These are phyloP conservation scores for Lota lota DNA, from an alignment of 2,113 vertebrate species.

Conservation along the genomic window DNA sequence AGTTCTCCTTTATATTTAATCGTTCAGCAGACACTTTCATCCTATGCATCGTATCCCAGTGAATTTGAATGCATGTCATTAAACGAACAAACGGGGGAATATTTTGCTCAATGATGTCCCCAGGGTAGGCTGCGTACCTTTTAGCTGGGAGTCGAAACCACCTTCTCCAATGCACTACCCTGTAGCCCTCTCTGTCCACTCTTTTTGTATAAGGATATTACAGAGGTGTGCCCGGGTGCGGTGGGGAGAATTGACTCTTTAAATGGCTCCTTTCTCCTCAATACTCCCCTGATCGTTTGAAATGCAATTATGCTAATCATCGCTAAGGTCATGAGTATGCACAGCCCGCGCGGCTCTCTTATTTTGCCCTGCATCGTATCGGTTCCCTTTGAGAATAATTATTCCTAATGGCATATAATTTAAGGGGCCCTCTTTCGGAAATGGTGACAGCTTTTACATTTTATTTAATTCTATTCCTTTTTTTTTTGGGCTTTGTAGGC, in stretches of 20 bases:
- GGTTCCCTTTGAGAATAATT: constrained; percentile 61
- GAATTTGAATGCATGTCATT: no score
- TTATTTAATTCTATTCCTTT: background rate
- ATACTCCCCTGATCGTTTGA: constrained; percentile 60
- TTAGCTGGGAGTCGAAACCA: no score
- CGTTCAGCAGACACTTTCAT: no score
- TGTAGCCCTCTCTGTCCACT: no score
- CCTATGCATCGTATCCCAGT: no score
- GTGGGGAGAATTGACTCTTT: constrained; percentile 43
- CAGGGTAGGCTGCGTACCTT: no score
- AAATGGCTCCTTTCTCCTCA: constrained; percentile 47
- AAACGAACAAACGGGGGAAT: no score
- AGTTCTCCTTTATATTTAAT: no score
- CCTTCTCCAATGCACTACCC: no score
- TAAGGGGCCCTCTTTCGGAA: constrained; percentile 31
- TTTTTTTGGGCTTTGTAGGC: background rate
- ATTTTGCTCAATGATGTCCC: no score
- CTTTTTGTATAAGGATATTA: no score
- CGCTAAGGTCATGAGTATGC: constrained; percentile 51
- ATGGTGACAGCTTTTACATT: constrained; percentile 8
- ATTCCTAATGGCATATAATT: constrained; percentile 66
- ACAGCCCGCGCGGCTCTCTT: constrained; percentile 20
- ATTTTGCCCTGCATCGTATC: constrained; percentile 32
- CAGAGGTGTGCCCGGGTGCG: constrained; percentile 23
- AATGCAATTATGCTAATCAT: constrained; percentile 74